These are phyloP conservation scores for Cochlearius cochlearius DNA, from an alignment of 2,113 vertebrate genomes.

Conservation along the genomic window DNA sequence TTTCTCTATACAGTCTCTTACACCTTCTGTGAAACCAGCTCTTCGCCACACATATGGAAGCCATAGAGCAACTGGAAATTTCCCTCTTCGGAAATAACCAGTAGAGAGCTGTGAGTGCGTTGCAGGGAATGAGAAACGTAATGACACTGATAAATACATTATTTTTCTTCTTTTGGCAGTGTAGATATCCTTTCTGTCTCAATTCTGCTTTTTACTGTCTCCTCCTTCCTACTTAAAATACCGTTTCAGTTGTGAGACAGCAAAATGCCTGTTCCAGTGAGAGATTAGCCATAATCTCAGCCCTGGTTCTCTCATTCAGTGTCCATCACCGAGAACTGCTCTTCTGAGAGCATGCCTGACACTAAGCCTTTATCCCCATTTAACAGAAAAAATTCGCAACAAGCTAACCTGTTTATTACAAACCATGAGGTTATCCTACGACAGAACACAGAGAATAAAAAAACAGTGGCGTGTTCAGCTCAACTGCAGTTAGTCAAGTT, in stretches of 20 bases:
- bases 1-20: not conserved
- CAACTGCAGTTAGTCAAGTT: not conserved
- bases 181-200: not conserved
- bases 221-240: not conserved
- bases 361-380: not conserved
- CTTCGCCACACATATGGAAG: not conserved
- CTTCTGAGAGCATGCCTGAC: not conserved
- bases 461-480: not conserved
- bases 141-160: not conserved
- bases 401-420: not conserved
- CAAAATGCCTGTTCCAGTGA: not conserved
- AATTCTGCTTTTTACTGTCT: not conserved
- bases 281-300: not conserved
- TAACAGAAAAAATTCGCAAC: not conserved
- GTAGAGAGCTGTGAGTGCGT: not conserved
- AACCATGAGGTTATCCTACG: not conserved
- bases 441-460: not conserved
- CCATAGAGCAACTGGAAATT: not conserved
- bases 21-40: not conserved
- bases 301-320: not conserved
- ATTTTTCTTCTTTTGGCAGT: not conserved
- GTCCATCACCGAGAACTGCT: not conserved
- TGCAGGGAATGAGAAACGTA: not conserved
- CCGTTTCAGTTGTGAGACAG: not conserved
- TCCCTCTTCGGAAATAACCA: not conserved